phyloP scores from a whole-genome alignment of 1,140 invertebrate species.

The Eufriesea mexicana region DNA sequence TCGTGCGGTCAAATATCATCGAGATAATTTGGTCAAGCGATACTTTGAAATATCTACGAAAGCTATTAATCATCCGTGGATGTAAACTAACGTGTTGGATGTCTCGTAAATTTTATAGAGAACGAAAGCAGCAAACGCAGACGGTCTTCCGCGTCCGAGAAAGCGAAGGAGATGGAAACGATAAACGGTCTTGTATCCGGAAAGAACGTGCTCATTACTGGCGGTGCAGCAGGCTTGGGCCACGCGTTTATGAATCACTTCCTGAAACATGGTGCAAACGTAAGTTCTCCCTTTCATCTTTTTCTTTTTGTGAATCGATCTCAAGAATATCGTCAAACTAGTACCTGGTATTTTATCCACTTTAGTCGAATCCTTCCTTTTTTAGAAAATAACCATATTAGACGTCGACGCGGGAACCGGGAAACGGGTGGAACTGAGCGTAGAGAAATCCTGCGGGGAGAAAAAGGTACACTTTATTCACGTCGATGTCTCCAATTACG shows the following conservation, averaged over 20 bases:
- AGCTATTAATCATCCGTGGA: neutral
- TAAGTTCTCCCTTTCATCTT: constrained; percentile 59
- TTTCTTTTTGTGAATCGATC: no score
- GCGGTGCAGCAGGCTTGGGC: constrained; percentile 81
- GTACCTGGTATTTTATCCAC: neutral
- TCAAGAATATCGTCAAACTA: no score
- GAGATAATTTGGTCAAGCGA: neutral
- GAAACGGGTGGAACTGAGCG: constrained; percentile 48
- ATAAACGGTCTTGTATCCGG: constrained; percentile 71
- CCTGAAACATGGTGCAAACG: constrained; percentile 78
- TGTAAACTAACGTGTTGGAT: neutral
- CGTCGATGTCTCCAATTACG: constrained; percentile 69
- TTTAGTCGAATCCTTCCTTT: neutral
- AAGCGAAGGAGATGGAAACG: constrained; percentile 69
- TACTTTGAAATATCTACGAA: neutral
- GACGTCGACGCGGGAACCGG: constrained; percentile 69
- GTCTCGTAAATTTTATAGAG: constrained; percentile 10
- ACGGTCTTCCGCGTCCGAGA: constrained; percentile 72
- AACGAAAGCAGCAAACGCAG: constrained; percentile 5
- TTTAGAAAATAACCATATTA: constrained; percentile 73
- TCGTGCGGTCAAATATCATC: neutral
- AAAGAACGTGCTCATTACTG: constrained; percentile 82
- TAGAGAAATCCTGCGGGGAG: constrained; percentile 70
- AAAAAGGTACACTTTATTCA: constrained; percentile 72
- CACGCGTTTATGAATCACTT: constrained; percentile 79